Percentiles rank a stretch among this genome's conserved stretches.
Evolutionary conservation across 2,888 invertebrate genomes (phyloP).

Genomic region (Dryobota labecula): DNA sequence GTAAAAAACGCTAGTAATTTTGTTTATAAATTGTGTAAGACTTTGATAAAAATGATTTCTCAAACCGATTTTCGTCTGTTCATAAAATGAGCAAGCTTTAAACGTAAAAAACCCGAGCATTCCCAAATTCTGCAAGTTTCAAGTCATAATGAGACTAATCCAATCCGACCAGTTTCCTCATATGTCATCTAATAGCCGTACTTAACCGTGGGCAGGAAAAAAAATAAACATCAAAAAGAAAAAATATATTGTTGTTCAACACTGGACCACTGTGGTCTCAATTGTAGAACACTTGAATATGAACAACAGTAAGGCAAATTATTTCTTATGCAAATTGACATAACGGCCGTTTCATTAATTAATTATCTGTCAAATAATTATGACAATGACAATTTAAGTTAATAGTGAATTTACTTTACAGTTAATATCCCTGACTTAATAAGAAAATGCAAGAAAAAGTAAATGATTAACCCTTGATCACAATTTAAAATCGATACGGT

Average conservation of each 20-base stretch:
- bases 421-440: neutral
- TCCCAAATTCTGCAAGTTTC: neutral
- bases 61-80: neutral
- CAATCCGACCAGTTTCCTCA: constrained; percentile 18
- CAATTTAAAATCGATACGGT: neutral
- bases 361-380: no score
- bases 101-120: no score
- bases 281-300: neutral
- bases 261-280: neutral
- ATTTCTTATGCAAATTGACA: neutral
- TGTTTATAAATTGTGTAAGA: no score
- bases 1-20: neutral
- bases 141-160: neutral
- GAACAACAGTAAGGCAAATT: neutral
- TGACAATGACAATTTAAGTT: no score
- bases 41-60: neutral
- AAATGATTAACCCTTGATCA: constrained; percentile 8
- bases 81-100: neutral
- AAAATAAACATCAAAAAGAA: no score
- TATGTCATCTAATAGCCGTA: neutral
- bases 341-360: neutral
- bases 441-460: neutral
- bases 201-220: neutral
- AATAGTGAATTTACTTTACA: neutral
- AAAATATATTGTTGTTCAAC: neutral